Conservation (phyloP, 2,888 invertebrate genomes). For the Crocallis elinguaria region DNA sequence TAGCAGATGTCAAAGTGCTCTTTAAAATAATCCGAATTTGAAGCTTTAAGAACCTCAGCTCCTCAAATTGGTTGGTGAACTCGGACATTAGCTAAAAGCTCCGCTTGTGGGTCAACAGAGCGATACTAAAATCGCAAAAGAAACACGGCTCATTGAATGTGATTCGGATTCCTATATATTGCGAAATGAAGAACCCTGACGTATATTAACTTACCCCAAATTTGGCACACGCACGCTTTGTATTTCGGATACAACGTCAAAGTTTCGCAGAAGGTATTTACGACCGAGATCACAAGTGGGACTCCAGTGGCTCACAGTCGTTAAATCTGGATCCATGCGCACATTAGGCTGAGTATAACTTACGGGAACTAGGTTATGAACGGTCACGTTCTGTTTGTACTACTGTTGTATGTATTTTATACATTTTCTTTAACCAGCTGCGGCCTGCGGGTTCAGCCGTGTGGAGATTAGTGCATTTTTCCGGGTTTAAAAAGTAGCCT, state of each 20-base stretch:
- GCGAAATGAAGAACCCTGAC: background rate
- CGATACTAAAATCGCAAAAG: no score
- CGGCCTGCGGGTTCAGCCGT: no score
- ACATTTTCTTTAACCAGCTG: no score
- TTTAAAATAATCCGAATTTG: no score
- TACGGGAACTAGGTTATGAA: conserved; percentile 44
- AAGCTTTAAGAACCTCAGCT: no score
- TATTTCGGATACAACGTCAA: conserved; percentile 13
- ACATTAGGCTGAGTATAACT: conserved; percentile 42
- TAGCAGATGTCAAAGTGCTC: no score
- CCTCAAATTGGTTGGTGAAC: no score
- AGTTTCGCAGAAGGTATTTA: conserved; percentile 51
- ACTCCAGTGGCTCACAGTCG: conserved; percentile 41
- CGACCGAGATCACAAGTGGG: conserved; percentile 41
- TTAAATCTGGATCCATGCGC: conserved; percentile 50
- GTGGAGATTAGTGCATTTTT: no score
- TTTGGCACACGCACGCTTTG: background rate
- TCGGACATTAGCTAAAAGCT: no score
- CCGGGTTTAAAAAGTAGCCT: no score
- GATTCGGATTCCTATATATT: background rate
- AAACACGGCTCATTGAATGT: no score
- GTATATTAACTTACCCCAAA: background rate
- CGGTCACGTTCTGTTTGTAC: conserved; percentile 43
- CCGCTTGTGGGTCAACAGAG: no score
- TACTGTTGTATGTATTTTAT: conserved; percentile 11